Base-by-base conservation (phyloP, 2,888 invertebrate genomes). In the Drosophila lutescens region DNA sequence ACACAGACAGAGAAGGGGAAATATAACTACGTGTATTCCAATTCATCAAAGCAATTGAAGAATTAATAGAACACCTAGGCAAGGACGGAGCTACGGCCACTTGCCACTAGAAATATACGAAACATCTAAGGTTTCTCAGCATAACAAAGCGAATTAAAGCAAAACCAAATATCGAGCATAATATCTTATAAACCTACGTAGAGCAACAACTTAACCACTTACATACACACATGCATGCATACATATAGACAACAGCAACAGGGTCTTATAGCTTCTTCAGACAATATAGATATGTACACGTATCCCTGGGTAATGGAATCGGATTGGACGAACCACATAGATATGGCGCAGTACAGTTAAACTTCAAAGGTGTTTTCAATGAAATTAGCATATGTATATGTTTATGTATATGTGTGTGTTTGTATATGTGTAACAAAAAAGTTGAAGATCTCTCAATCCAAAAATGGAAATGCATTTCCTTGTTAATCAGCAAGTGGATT, bases 351-450 rank as follows among this genome's bases (percentile, higher is more conserved):
- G 59, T 58, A 58, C 68, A 71, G 38, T 57, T 30, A 54, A 58
- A 58, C 40, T 41, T 69, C 56, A 49, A 32, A 30, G 30, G 55
- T 44, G 49, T 58, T 54, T 43, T 47, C 47, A 56, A 59, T 40
- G 60, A 69, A 60, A 62, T 50, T 66, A 58, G 38, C 50, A 54
- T 66, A 59, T 72, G 47, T 54, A 58, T 58, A 63, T 43, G 54
- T 69, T 66, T 81, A 71, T 66, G 63, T 70, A 61, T 72, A 66
- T 76, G 60, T 77, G 86, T 73, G 75, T 80, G 69, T 86, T 76
- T 82, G 74, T 88, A 74, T 80, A 93, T 93, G 93, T 92, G 91
- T 92, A 92, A 47, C 61, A 34, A 63, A 47, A 51, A 54, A 59
- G 57, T 69, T 69, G 46, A 47, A 55, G 92, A 60, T 56, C 57